Conservation (phyloP, 2,113 vertebrate species). For the Indri indri region DNA sequence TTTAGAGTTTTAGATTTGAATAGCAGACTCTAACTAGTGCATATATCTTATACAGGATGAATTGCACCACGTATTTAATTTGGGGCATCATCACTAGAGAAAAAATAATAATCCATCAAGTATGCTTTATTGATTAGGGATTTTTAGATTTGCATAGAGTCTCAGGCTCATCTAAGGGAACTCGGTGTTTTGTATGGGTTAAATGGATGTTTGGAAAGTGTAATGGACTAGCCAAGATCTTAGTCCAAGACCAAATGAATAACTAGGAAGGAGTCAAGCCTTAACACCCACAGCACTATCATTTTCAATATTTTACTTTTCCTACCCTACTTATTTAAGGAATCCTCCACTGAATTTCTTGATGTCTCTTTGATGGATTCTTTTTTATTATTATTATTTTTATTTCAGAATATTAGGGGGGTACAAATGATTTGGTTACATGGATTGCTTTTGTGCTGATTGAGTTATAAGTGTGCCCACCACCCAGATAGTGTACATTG, state of each 20-base stretch:
- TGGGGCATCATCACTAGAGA: not conserved
- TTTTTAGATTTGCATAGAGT: not conserved
- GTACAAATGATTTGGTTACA: no score
- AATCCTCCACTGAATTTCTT: not conserved
- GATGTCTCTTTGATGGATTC: not conserved
- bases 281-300: not conserved
- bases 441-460: no score
- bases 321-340: not conserved
- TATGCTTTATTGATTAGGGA: not conserved
- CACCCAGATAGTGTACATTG: no score
- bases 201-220: not conserved
- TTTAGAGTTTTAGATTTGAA: not conserved
- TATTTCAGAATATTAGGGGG: no score
- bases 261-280: not conserved
- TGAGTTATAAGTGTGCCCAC: no score
- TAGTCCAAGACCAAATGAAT: not conserved
- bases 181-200: not conserved
- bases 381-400: not conserved
- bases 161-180: not conserved
- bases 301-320: not conserved
- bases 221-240: not conserved
- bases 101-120: not conserved
- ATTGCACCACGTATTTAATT: not conserved
- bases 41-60: not conserved
- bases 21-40: not conserved